These are phyloP conservation scores for Ctenoplectra terminalis DNA, from an alignment of 1,140 invertebrate species.

Conservation along the genomic window DNA sequence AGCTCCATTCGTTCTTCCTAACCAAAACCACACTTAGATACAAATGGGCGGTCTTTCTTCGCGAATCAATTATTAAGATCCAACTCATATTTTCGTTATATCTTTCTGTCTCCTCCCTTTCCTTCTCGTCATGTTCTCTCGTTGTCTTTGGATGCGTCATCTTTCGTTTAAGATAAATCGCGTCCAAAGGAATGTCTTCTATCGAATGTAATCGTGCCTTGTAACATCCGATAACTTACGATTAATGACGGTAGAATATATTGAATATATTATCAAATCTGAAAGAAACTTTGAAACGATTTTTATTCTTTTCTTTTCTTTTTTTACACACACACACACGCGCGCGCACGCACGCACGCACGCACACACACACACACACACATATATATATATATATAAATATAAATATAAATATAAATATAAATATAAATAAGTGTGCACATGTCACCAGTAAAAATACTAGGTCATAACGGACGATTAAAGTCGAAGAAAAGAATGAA, in stretches of 20 bases:
- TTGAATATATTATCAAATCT: no score
- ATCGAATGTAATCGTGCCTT: slow-evolving; percentile 14
- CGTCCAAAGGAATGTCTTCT: slow-evolving; percentile 9
- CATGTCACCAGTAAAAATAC: no score
- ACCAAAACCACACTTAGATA: slow-evolving; percentile 74
- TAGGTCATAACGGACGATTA: no score
- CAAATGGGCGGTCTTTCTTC: slow-evolving; percentile 46
- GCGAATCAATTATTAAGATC: slow-evolving; percentile 25
- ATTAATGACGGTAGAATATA: slow-evolving; percentile 21
- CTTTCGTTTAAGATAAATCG: slow-evolving; percentile 3
- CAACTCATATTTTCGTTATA: not conserved
- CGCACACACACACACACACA: no score
- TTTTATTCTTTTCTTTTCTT: no score
- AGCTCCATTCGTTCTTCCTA: slow-evolving; percentile 79
- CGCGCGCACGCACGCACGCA: not conserved
- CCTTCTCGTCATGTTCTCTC: not conserved
- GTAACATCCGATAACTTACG: slow-evolving; percentile 18
- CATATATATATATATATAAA: no score
- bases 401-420: no score
- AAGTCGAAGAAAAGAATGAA: no score
- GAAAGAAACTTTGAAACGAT: not conserved
- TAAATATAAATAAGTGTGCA: no score
- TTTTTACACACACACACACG: no score
- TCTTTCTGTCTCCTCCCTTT: not conserved
- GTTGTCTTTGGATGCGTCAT: slow-evolving; percentile 23